Conservation (phyloP, 1,140 invertebrate species). For the Drosophila lacteicornis region DNA sequence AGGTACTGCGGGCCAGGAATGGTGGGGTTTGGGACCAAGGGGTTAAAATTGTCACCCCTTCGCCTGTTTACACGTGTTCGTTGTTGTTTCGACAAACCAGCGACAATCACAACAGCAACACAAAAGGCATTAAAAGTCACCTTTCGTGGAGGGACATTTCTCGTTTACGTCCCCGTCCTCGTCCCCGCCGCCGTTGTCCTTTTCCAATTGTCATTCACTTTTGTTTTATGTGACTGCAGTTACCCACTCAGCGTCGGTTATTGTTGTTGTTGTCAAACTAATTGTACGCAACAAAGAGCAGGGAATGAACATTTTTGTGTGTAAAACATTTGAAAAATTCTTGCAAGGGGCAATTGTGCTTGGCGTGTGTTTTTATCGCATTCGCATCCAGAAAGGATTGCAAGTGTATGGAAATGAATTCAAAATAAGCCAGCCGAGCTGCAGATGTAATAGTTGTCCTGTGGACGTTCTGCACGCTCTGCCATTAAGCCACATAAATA, state of each 20-base stretch:
- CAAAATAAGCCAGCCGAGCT: constrained; percentile 44
- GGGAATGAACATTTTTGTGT: constrained; percentile 56
- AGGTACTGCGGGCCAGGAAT: constrained; percentile 14
- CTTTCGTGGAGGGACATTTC: constrained; percentile 62
- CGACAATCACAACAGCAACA: constrained; percentile 74
- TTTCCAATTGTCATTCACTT: constrained; percentile 77
- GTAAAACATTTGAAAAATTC: constrained; percentile 81
- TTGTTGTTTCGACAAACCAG: constrained; percentile 64
- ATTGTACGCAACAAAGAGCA: constrained; percentile 79
- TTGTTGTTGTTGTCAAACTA: constrained; percentile 70
- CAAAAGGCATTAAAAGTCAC: constrained; percentile 80
- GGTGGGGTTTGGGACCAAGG: constrained; percentile 1
- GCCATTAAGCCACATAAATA: constrained; percentile 82
- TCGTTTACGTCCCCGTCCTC: constrained; percentile 8
- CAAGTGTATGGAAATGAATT: constrained; percentile 60
- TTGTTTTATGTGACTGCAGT: constrained; percentile 78
- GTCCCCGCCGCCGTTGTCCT: constrained; percentile 51
- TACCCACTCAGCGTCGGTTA: constrained; percentile 32
- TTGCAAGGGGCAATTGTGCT: constrained; percentile 76
- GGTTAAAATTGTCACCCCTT: constrained; percentile 28
- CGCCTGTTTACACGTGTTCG: constrained; percentile 39
- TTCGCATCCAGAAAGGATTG: constrained; percentile 25
- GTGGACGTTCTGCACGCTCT: constrained; percentile 66
- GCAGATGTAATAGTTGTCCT: constrained; percentile 31
- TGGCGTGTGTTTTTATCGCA: constrained; percentile 25